Base-by-base conservation (phyloP, 2,797 vertebrate species). In the Eulemur rubriventer region DNA sequence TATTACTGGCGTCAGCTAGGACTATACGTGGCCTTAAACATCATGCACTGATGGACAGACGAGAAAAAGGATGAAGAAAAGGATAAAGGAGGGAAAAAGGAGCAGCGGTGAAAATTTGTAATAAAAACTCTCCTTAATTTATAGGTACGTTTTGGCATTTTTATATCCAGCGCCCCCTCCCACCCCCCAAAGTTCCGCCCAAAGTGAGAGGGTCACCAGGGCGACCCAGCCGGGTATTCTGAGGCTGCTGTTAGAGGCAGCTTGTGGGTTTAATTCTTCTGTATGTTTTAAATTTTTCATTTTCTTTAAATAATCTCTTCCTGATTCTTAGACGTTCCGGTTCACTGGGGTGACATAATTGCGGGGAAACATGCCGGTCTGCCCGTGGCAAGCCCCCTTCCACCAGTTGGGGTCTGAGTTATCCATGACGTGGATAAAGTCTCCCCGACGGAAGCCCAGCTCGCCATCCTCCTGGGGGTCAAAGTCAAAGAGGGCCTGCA, bases 341-440 rank as follows among this genome's bases (percentile, higher is more conserved):
- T 99, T 99, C 98, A 99, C 99, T 0, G 99, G 99, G 92, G 99
- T 99, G 98, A 99, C 99, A 26, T 99, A 99, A 98, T 99, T 99
- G 98, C 99, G 99, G 67, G 99, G 99, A 98, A 99, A 99, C 99
- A 99, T 99, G 99, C 99, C 99, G 92, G 99, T 99, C 96, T 99
- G 99, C 98, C 99, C 99, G 4, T 99, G 99, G 98, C 99, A 99
- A 61, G 99, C 99, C 96, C 99, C 99, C 98, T 99, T 99, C 99
- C 99, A 99, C 99, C 99, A 99, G 98, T 99, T 99, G 98, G 99
- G 99, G 98, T 99, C 99, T 80, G 99, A 99, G 99, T 99, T 99
- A 99, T 99, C 99, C 98, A 99, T 99, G 98, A 99, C 99, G 96
- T 99, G 99, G 98, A 99, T 99, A 99, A 99, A 99, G 98, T 99